Evolutionary conservation across 1,140 invertebrate genomes (phyloP).

Genomic region (Coenobita brevimanus): DNA sequence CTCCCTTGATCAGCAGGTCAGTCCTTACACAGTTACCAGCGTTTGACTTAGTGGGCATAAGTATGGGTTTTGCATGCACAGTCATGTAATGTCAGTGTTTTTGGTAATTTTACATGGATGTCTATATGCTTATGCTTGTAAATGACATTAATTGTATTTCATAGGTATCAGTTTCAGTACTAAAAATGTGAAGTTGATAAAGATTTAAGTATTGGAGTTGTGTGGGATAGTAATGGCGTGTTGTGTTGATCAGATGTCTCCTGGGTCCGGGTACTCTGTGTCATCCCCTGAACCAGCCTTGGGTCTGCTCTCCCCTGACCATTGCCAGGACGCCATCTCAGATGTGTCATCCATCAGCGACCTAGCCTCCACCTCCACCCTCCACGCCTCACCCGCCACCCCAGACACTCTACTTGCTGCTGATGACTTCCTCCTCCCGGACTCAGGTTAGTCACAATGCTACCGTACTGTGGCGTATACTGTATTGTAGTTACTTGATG

Average conservation of each 20-base stretch:
- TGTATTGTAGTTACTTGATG: no score
- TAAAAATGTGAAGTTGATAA: not conserved
- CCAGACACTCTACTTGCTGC: conserved; percentile 5
- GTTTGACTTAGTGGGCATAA: no score
- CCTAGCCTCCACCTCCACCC: conserved; percentile 27
- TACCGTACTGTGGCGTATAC: no score
- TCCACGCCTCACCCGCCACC: not conserved
- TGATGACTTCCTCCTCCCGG: conserved; percentile 43
- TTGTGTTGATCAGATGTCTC: conserved; percentile 36
- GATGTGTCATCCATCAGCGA: conserved; percentile 51
- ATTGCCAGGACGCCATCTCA: conserved; percentile 24
- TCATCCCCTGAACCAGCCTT: not conserved
- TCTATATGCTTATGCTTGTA: no score
- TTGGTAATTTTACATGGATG: no score
- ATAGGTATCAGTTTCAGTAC: not conserved
- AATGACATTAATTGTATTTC: not conserved
- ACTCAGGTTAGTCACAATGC: conserved; percentile 30
- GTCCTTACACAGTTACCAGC: not conserved
- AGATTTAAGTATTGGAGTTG: not conserved
- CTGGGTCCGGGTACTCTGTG: conserved; percentile 49
- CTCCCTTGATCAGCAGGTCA: conserved; percentile 50
- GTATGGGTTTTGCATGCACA: no score
- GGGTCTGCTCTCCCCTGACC: conserved; percentile 22
- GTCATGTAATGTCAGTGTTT: no score
- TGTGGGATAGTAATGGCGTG: not conserved